A percentile compares a stretch with the other conserved stretches of the same genome.
These are phyloP conservation scores for Rafetus swinhoei DNA, from an alignment of 2,113 vertebrate genomes.

Conservation along the genomic window DNA sequence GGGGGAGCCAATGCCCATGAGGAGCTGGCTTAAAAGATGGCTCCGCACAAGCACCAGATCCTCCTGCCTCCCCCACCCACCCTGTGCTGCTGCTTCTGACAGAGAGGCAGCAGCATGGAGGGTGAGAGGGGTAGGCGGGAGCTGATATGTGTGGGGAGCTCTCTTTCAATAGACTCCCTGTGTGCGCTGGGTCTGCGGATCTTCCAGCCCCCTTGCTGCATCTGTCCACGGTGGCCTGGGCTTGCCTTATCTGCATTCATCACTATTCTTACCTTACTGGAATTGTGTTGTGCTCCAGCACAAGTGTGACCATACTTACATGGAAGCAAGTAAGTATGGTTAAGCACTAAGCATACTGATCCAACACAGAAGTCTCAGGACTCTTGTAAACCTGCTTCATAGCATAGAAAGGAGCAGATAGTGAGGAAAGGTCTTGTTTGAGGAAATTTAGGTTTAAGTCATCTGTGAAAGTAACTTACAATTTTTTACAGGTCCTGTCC, in stretches of 20 bases:
- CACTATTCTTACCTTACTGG: accelerated
- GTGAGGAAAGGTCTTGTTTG: background rate
- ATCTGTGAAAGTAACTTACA: too few species aligned
- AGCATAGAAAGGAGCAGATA: accelerated
- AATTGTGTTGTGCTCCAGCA: constrained; percentile 1
- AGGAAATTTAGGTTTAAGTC: background rate
- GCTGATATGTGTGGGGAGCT: too few species aligned
- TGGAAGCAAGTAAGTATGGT: background rate
- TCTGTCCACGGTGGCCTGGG: background rate
- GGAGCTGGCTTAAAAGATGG: too few species aligned
- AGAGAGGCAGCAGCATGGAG: too few species aligned
- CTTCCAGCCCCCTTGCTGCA: background rate
- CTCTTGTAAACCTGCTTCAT: background rate
- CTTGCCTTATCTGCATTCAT: background rate
- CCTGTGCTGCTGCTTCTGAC: too few species aligned
- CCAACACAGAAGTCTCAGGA: background rate
- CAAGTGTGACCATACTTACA: background rate
- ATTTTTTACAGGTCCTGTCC: too few species aligned
- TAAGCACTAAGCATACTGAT: background rate
- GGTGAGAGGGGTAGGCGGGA: too few species aligned
- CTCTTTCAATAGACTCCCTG: too few species aligned
- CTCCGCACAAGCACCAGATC: too few species aligned
- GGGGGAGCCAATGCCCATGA: too few species aligned
- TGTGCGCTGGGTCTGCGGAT: too few species aligned
- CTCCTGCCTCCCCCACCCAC: too few species aligned